Evolutionary conservation across 2,888 invertebrate species (phyloP).

Genomic region (Hyposoter didymator): DNA sequence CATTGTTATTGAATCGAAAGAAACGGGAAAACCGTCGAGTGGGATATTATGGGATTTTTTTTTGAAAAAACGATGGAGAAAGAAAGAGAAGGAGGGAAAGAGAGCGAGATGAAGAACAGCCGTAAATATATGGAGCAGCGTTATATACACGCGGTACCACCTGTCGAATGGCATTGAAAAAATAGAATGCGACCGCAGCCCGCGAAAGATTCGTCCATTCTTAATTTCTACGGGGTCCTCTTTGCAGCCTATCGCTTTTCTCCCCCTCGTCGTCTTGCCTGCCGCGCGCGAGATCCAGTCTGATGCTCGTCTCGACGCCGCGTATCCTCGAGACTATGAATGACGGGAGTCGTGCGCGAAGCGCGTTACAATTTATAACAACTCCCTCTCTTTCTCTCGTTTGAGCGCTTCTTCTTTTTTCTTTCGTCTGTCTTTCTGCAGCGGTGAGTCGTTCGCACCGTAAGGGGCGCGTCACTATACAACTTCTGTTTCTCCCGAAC

Average conservation of each 20-base stretch:
- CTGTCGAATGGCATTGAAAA: constrained; percentile 57
- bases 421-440: constrained; percentile 1
- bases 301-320: constrained; percentile 58
- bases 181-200: constrained; percentile 51
- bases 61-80: constrained; percentile 12
- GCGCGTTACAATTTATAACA: constrained; percentile 64
- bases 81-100: neutral
- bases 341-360: constrained; percentile 66
- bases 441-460: constrained; percentile 30
- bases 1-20: neutral
- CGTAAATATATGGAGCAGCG: neutral
- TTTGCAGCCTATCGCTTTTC: constrained; percentile 39
- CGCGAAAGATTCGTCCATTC: constrained; percentile 37
- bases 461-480: constrained; percentile 45
- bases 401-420: constrained; percentile 7
- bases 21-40: neutral
- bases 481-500: constrained; percentile 40
- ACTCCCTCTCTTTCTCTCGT: constrained; percentile 30
- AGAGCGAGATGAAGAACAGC: neutral
- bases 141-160: constrained; percentile 47
- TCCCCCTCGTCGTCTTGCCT: constrained; percentile 26
- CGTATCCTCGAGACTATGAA: constrained; percentile 58
- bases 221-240: constrained; percentile 48
- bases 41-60: neutral
- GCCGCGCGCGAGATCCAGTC: constrained; percentile 27